Evolutionary conservation across 92 coral and sea anemone genomes (phyloP), one percentile per base, ranked within the genome.

Genomic region (Umimayanthus chanpuru): DNA sequence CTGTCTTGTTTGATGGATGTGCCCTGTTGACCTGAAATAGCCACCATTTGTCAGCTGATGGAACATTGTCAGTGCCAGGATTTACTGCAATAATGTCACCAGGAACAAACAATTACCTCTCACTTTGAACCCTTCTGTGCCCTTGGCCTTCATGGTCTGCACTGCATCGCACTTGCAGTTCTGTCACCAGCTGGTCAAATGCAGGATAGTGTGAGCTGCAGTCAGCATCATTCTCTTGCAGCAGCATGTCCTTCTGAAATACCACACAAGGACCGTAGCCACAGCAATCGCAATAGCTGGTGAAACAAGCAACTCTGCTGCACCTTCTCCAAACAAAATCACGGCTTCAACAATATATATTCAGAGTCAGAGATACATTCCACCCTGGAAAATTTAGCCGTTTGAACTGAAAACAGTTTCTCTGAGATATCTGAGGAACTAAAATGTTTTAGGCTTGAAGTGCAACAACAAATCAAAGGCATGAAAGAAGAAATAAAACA

Each of bases 31-130:
- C 55, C 55, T 94, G 94, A 0, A 90, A 91, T 38, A 94, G 78
- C 94, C 96, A 94, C 96, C 93, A 94, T 81, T 92, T 90, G 43
- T 92, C 94, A 6, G 88, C 95, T 74, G 81, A 72, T 9, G 95
- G 94, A n/a, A 94, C 79, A 0, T 85, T 91, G 18, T 88, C 79
- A 32, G 73, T 79, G 1, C 94, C 94, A 28, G 94, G 96, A 44
- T 94, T 94, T 5, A 92, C 91, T 5, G 87, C 92, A 14, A 83
- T 90, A 86, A 94, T 90, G 58, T 94, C 93, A 9, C 97, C 93
- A 0, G 93, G 92, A 10, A 92, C 77, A 89, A 92, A 84, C 4
- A 88, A 28, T 76, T 89, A 92, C 4, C 90, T 88, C 14, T 26
- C 82, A 32, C 85, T 32, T 14, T 56, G 85, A 2, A 81, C 90